phyloP scores from a whole-genome alignment of 2,113 vertebrate species.

The Cygnus atratus region DNA sequence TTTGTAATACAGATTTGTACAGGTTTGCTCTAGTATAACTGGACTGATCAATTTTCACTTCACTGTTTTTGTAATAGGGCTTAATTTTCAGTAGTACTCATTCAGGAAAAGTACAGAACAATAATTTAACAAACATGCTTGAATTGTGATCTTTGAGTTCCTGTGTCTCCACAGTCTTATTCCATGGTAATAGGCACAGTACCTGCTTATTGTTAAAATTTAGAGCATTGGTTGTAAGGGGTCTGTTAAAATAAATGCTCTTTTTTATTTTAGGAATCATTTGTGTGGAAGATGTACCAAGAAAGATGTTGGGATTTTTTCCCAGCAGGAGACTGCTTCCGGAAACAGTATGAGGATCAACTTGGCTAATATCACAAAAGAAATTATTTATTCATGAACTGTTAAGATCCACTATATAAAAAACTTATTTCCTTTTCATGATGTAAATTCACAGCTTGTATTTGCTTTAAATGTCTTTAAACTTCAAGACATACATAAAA shows the following conservation, averaged over 20 bases:
- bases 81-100: not conserved
- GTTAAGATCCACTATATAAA: not conserved
- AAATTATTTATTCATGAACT: not conserved
- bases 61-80: not conserved
- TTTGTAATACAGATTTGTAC: not conserved
- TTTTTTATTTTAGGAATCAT: slow-evolving; percentile 87
- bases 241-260: not conserved
- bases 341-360: slow-evolving; percentile 98
- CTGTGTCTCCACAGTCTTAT: not conserved
- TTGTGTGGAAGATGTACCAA: slow-evolving; percentile 99
- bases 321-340: slow-evolving; percentile 97
- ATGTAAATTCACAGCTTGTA: slow-evolving; percentile 37
- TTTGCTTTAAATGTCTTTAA: slow-evolving; percentile 53
- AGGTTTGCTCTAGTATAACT: not conserved
- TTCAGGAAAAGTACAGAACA: not conserved
- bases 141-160: not conserved
- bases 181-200: not conserved
- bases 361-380: slow-evolving; percentile 79
- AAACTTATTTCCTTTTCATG: not conserved
- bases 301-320: slow-evolving; percentile 99
- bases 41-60: not conserved
- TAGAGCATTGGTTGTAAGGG: not conserved
- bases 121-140: not conserved
- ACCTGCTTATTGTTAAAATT: not conserved
- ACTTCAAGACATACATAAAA: slow-evolving; percentile 17